Evolutionary conservation across 2,888 invertebrate species (phyloP), one percentile per base, ranked within the genome.

Genomic region (Tenthredo distinguenda): DNA sequence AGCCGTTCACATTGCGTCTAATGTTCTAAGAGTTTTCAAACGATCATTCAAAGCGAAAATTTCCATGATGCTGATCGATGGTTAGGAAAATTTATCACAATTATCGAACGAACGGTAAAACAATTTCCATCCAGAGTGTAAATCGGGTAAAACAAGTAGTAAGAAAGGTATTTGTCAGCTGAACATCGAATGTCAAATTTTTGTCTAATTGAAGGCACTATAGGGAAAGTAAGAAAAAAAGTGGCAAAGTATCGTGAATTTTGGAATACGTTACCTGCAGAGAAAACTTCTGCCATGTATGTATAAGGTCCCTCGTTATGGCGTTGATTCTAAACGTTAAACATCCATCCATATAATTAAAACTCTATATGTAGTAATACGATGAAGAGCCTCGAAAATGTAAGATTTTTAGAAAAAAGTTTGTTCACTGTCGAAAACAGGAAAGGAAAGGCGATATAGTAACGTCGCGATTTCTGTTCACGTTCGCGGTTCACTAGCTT

Each of bases 221-320:
- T 26, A 47, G 4, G 47, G 26, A 50, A 15, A 76, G 37, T 34
- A 72, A 26, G 18, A 77, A 55, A 55, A 55, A 55, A 31, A 71
- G 0, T 34, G 15, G 26, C 10, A 26, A 21, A 12, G 21, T 74
- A 47, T 71, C 9, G 26, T 76, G 10, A 18, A 21, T 58, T 5
- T 2, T 26, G 7, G 0, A n/a, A 55, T n/a, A 55, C 58, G n/a
- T 55, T 79, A 79, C 79, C 79, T 58, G 79, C 79, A 79, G 79
- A 79, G 21, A 79, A 79, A 79, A 79, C 15, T 31, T 79, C 79
- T 79, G 79, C 58, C 47, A 47, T 62, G n/a, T 26, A 26, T 26
- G 26, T 18, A 43, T 12, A 58, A n/a, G 79, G 50, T 58, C 79
- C 79, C 55, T 79, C 79, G 55, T 47, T 34, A 37, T 10, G 31